These are phyloP conservation scores for Theretra japonica DNA, from an alignment of 2,888 invertebrate genomes.

Conservation along the genomic window DNA sequence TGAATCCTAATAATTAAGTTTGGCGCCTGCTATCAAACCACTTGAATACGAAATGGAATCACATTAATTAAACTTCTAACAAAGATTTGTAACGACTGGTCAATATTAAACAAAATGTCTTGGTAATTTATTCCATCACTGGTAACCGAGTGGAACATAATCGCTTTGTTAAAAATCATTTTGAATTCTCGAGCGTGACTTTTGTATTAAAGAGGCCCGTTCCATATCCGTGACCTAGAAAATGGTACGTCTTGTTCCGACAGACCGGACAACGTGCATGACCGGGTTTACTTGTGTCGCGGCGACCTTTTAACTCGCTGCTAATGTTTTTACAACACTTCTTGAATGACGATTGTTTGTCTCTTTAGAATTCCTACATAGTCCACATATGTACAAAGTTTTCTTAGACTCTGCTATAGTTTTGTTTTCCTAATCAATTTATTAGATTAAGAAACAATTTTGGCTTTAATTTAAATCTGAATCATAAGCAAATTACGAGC, in stretches of 20 bases:
- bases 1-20: too few species aligned
- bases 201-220: conserved; percentile 28
- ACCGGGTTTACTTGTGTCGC: conserved; percentile 42
- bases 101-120: background rate
- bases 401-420: too few species aligned
- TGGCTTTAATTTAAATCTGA: too few species aligned
- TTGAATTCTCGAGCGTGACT: conserved; percentile 24
- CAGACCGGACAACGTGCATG: conserved; percentile 40
- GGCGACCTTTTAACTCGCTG: conserved; percentile 47
- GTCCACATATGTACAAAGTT: too few species aligned
- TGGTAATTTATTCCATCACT: conserved; percentile 14
- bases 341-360: background rate
- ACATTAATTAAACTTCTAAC: too few species aligned
- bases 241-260: conserved; percentile 32
- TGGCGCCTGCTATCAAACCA: too few species aligned
- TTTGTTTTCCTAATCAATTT: too few species aligned
- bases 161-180: conserved; percentile 10
- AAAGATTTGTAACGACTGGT: background rate
- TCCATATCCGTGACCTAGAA: conserved; percentile 40
- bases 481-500: too few species aligned
- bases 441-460: too few species aligned
- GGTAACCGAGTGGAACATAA: conserved; percentile 8
- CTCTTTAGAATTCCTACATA: too few species aligned
- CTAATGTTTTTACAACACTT: background rate
- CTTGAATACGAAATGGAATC: too few species aligned